Conservation (phyloP, 2,797 vertebrate genomes). For the Psittacula echo region DNA sequence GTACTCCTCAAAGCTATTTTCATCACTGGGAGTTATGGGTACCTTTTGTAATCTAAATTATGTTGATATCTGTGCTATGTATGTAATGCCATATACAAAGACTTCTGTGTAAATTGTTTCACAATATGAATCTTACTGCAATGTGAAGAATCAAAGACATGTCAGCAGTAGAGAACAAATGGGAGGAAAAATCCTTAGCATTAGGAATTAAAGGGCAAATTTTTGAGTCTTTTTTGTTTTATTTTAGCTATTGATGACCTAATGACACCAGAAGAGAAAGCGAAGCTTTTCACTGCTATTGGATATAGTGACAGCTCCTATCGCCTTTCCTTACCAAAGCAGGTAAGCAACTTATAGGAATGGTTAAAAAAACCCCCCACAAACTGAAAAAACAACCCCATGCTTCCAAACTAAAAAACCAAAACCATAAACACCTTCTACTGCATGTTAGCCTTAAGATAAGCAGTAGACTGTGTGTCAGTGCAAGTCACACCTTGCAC, state of each 20-base stretch:
- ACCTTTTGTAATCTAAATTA: background rate
- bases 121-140: background rate
- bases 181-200: background rate
- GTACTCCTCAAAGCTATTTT: background rate
- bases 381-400: background rate
- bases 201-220: background rate
- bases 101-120: background rate
- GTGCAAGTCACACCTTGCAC: background rate
- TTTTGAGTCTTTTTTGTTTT: background rate
- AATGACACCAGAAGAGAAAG: conserved; percentile 91
- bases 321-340: conserved; percentile 86
- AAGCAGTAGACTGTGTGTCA: background rate
- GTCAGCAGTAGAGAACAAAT: background rate
- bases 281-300: conserved; percentile 94
- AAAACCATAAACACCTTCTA: background rate
- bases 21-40: background rate
- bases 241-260: conserved; percentile 86
- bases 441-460: background rate
- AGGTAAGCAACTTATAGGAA: conserved; percentile 74
- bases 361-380: background rate
- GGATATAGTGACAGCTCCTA: conserved; percentile 93
- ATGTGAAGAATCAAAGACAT: background rate
- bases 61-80: background rate
- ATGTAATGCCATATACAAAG: accelerated
- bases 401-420: background rate